Evolutionary conservation across 2,888 invertebrate species (phyloP).

Genomic region (Trichogramma evanescens): DNA sequence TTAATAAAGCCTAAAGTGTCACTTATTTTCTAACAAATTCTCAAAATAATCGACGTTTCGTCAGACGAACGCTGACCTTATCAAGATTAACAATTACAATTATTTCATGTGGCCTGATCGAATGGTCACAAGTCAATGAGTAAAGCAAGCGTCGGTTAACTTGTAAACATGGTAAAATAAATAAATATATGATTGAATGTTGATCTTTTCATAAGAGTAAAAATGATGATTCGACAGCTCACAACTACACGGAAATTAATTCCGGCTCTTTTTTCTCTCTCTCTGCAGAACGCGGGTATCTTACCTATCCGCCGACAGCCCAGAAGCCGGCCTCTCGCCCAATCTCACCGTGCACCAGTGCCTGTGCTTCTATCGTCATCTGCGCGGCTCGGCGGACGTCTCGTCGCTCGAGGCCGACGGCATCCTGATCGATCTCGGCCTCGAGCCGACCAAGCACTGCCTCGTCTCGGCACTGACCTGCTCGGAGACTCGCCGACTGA

Average conservation of each 20-base stretch:
- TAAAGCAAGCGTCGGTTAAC: not conserved
- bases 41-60: no score
- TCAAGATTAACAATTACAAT: no score
- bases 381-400: conserved; percentile 59
- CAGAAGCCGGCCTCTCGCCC: conserved; percentile 71
- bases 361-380: conserved; percentile 72
- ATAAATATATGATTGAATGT: not conserved
- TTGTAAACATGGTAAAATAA: not conserved
- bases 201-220: not conserved
- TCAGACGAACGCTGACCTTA: no score
- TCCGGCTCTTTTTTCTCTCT: not conserved
- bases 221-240: not conserved
- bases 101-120: no score
- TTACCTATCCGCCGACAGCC: conserved; percentile 67
- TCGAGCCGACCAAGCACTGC: conserved; percentile 82
- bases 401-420: conserved; percentile 65
- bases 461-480: conserved; percentile 78
- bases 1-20: no score
- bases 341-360: conserved; percentile 88
- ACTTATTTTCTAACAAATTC: no score
- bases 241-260: not conserved
- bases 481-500: conserved; percentile 79
- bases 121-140: no score
- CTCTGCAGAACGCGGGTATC: conserved; percentile 59
- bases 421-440: conserved; percentile 83